Percentiles rank a stretch among this genome's conserved stretches.
These are phyloP conservation scores for Drosophila fuyamai DNA, from an alignment of 1,140 invertebrate genomes.

Conservation along the genomic window DNA sequence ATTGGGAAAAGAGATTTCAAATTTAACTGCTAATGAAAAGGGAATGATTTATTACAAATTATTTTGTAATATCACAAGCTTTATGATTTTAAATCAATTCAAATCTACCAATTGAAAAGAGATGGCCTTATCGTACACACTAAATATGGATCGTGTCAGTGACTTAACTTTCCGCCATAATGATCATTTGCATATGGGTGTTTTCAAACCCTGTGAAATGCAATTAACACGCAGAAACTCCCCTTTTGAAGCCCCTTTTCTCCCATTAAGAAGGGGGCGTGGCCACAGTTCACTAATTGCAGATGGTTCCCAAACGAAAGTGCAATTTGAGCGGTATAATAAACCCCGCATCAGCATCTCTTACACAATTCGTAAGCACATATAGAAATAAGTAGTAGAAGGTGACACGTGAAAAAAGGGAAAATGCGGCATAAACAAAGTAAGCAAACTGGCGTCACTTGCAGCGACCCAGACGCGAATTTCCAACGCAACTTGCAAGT, in stretches of 20 bases:
- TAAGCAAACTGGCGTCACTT: conserved; percentile 35
- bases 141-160: neutral
- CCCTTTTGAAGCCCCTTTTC: neutral
- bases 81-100: no score
- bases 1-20: neutral
- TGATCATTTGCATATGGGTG: conserved; percentile 6
- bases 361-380: conserved; percentile 16
- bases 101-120: neutral
- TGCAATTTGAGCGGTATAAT: conserved; percentile 31
- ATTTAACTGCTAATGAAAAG: no score
- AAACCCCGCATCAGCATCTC: conserved; percentile 35
- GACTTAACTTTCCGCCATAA: conserved; percentile 2
- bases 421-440: conserved; percentile 13
- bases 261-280: conserved; percentile 9
- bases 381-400: neutral
- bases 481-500: conserved; percentile 3
- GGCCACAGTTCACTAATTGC: conserved; percentile 37
- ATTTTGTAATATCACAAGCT: no score
- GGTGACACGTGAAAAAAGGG: neutral
- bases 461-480: conserved; percentile 20
- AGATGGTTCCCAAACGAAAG: conserved; percentile 18
- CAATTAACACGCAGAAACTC: conserved; percentile 1
- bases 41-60: no score
- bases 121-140: conserved; percentile 5
- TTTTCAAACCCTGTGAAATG: neutral